phyloP scores from a whole-genome alignment of 2,888 invertebrate species.

The Torymus aiolomorphi region DNA sequence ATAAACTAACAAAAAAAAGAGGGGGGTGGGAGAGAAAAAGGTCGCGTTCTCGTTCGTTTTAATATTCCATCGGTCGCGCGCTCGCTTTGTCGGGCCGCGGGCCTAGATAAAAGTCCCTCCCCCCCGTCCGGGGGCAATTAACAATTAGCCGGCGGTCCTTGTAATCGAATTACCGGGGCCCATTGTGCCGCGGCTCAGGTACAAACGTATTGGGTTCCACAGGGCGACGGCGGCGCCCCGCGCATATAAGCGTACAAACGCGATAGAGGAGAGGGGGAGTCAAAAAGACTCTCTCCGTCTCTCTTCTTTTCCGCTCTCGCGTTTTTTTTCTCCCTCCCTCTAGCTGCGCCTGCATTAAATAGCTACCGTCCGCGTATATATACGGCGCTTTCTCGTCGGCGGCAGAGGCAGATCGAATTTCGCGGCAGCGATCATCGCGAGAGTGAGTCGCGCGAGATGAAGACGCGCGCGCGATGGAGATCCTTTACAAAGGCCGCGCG shows the following conservation, averaged over 20 bases:
- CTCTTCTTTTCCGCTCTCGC: conserved; percentile 55
- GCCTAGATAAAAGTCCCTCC: conserved; percentile 48
- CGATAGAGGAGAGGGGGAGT: background rate
- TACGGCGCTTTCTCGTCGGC: background rate
- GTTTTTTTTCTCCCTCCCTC: conserved; percentile 3
- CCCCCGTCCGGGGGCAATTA: conserved; percentile 68
- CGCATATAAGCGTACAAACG: background rate
- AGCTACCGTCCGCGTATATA: conserved; percentile 12
- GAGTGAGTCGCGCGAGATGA: no score
- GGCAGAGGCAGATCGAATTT: conserved; percentile 68
- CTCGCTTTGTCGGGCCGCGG: conserved; percentile 64
- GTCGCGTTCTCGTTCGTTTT: conserved; percentile 17
- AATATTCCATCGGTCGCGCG: conserved; percentile 32
- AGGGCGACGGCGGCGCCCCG: conserved; percentile 19
- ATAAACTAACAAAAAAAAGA: conserved; percentile 7
- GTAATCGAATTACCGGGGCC: conserved; percentile 75
- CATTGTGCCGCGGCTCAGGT: conserved; percentile 73
- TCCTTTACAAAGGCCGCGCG: conserved; percentile 73
- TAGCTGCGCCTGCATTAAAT: conserved; percentile 16
- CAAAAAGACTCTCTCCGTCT: background rate
- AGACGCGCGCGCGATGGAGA: conserved; percentile 61
- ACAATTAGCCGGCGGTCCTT: conserved; percentile 76
- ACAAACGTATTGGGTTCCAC: conserved; percentile 75
- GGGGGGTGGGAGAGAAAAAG: background rate
- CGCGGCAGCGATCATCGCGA: conserved; percentile 63